Evolutionary conservation across 2,113 vertebrate species (phyloP).

Genomic region (Nesoenas mayeri): DNA sequence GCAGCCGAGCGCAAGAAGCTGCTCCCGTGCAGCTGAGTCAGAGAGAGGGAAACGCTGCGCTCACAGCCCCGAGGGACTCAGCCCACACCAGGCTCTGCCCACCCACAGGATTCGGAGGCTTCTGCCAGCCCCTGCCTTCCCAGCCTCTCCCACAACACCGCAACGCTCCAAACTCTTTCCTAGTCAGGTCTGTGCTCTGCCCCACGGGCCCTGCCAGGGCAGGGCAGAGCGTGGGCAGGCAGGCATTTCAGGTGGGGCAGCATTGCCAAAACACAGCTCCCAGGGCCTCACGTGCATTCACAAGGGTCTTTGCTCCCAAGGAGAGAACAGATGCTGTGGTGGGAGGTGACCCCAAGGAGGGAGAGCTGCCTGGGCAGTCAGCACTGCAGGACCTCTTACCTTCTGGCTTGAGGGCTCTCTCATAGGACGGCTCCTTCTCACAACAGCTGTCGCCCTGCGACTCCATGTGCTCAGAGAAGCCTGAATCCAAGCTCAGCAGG

Average conservation of each 20-base stretch:
- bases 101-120: not conserved
- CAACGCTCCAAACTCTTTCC: not conserved
- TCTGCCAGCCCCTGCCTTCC: not conserved
- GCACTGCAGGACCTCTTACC: slow-evolving; percentile 70
- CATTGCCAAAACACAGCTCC: not conserved
- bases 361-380: not conserved
- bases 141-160: not conserved
- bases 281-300: not conserved
- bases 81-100: not conserved
- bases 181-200: not conserved
- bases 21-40: slow-evolving; percentile 66
- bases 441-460: slow-evolving; percentile 73
- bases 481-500: slow-evolving; percentile 80
- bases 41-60: not conserved
- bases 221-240: slow-evolving; percentile 14
- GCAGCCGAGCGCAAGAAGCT: slow-evolving; percentile 4
- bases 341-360: not conserved
- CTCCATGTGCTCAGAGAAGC: slow-evolving; percentile 82
- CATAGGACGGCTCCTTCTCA: slow-evolving; percentile 87
- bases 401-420: slow-evolving; percentile 91
- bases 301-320: not conserved
- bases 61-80: not conserved
- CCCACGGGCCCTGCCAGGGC: not conserved
- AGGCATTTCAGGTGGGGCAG: slow-evolving; percentile 29
- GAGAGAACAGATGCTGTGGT: not conserved